Evolutionary conservation across 2,113 vertebrate genomes (phyloP), one percentile per base, ranked within the genome.

Genomic region (Dicrurus megarhynchus): DNA sequence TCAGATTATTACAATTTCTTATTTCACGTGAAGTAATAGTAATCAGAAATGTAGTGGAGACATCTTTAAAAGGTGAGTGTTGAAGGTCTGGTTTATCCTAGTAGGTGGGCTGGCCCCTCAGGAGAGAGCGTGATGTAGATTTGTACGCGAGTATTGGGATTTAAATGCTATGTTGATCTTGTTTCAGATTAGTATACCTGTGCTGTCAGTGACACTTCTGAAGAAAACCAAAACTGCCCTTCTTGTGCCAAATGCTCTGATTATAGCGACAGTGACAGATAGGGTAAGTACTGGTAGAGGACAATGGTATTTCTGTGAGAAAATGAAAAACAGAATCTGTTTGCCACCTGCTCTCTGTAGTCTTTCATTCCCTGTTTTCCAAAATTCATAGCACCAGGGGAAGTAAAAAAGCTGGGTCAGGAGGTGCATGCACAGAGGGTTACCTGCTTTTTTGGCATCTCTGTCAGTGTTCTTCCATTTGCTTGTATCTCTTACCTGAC

Each of bases 151-250:
- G 1, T 63, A 4, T 41, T 59, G 39, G 7, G 26, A 42, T 11
- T 61, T 6, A 13, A 93, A 96, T 13, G 8, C 21, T 65, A 9
- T 17, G 0, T 21, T 84, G 28, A 23, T 97, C 82, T 92, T 95
- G 23, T 98, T 98, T 94, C 98, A 99, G 99, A 99, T 99, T 84
- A 98, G 97, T 73, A 99, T 99, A 95, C 99, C 99, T 3, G 98
- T 98, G n/a, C 75, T 98, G 52, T 99, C 99, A 0, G 98, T 99
- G 86, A 99, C 98, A 13, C 94, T 98, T 71, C 96, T 99, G 96
- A 99, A 99, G 98, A 99, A 99, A 98, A 99, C 99, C 39, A 99
- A 99, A 97, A 99, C 99, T 33, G 99, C 99, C 46, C 98, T 99
- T 84, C 97, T 99, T 93, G 98, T 99, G 98, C 99, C 99, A 97